Evolutionary conservation across 2,113 vertebrate genomes (phyloP).

Genomic region (Puffinus mauretanicus): DNA sequence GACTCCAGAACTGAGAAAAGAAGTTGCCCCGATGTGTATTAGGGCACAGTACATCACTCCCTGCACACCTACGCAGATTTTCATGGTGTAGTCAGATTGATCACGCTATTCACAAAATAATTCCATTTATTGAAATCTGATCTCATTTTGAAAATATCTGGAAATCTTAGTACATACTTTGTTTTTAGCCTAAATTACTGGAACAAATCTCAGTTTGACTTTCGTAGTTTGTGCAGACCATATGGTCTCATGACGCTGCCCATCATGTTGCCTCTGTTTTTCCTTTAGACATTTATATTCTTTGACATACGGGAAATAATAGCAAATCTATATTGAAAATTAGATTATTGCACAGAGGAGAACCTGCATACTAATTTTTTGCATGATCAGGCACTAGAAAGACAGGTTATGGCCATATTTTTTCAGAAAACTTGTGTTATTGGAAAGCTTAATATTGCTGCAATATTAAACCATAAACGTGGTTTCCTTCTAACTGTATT

Average conservation of each 20-base stretch:
- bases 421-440: background rate
- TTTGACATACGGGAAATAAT: background rate
- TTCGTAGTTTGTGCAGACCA: background rate
- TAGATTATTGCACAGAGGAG: background rate
- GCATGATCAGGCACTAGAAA: background rate
- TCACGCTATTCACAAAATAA: background rate
- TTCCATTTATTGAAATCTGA: background rate
- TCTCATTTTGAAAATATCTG: background rate
- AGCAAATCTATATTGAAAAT: background rate
- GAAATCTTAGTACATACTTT: background rate
- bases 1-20: background rate
- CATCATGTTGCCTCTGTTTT: conserved; percentile 4
- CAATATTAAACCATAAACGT: background rate
- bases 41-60: background rate
- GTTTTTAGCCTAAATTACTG: background rate
- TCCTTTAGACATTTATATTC: background rate
- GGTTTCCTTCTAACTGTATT: background rate
- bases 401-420: background rate
- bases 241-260: background rate
- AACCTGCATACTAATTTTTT: background rate
- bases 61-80: background rate
- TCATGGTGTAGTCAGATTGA: background rate
- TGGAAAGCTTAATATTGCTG: background rate
- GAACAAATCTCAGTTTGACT: conserved; percentile 8
- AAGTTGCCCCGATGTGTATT: background rate